Evolutionary conservation across 2,797 vertebrate species (phyloP).

Genomic region (Glossophaga mutica): DNA sequence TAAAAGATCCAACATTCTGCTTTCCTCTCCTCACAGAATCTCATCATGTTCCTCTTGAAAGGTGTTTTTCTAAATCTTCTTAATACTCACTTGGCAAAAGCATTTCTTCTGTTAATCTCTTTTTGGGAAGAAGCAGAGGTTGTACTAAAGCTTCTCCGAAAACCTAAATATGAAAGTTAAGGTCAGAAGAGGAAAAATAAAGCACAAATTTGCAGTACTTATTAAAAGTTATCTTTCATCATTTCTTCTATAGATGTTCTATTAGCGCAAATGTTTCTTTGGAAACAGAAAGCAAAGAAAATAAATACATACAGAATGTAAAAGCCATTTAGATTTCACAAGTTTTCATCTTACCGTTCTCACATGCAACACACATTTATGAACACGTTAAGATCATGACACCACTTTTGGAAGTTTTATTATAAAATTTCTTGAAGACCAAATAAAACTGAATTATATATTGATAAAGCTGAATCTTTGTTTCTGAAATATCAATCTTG

Average conservation of each 20-base stretch:
- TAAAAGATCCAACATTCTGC: conserved; percentile 23
- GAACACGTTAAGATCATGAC: neutral
- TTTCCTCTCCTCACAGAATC: conserved; percentile 43
- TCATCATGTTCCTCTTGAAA: conserved; percentile 27
- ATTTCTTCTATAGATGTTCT: neutral
- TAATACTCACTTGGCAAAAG: conserved; percentile 88
- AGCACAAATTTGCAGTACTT: neutral
- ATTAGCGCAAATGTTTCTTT: neutral
- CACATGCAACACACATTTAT: neutral
- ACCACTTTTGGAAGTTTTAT: neutral
- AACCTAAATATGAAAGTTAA: conserved; percentile 82
- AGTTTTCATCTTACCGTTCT: conserved; percentile 5
- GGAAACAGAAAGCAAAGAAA: neutral
- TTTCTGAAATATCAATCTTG: neutral
- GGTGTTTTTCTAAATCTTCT: conserved; percentile 59
- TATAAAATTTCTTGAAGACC: neutral
- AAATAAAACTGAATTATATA: neutral
- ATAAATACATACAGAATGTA: neutral
- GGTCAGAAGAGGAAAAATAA: conserved; percentile 28
- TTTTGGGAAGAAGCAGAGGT: conserved; percentile 89
- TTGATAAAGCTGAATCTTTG: neutral
- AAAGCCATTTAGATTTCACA: neutral
- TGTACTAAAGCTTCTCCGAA: conserved; percentile 93
- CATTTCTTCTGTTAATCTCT: conserved; percentile 88
- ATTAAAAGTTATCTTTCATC: neutral